A percentile compares a stretch with the other conserved stretches of the same genome.
Evolutionary conservation across 2,888 invertebrate species (phyloP).

Genomic region (Leptodirus hochenwartii): DNA sequence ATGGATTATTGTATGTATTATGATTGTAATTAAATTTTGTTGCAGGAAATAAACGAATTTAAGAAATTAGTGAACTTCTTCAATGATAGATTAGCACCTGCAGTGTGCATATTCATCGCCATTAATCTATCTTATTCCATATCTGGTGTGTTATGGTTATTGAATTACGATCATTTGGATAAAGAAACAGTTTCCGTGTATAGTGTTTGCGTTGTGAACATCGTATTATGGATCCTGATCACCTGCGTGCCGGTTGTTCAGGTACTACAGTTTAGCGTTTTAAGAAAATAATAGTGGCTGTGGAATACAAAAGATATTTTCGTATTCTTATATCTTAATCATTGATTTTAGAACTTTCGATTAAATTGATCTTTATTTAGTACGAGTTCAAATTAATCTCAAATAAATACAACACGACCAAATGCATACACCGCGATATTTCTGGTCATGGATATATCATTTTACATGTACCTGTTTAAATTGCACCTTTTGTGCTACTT

Average conservation of each 20-base stretch:
- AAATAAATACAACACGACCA: no score
- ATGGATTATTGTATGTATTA: not conserved
- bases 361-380: no score
- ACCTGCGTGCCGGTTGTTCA: conserved; percentile 52
- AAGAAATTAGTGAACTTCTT: conserved; percentile 57
- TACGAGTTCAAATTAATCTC: no score
- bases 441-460: no score
- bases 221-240: conserved; percentile 44
- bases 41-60: conserved; percentile 62
- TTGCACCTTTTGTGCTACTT: no score
- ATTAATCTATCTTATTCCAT: conserved; percentile 55
- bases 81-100: conserved; percentile 56
- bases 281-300: not conserved
- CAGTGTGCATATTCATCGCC: conserved; percentile 58
- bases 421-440: no score
- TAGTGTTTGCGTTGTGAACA: conserved; percentile 40
- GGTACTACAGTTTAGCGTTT: conserved; percentile 30
- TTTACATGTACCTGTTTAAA: no score
- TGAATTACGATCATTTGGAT: conserved; percentile 39
- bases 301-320: conserved; percentile 5
- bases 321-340: no score
- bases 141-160: conserved; percentile 50
- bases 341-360: conserved; percentile 2
- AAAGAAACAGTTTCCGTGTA: conserved; percentile 36
- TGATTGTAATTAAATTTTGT: conserved; percentile 10